Base-by-base conservation (phyloP, 2,888 invertebrate species). In the Heteromyza rotundicornis region DNA sequence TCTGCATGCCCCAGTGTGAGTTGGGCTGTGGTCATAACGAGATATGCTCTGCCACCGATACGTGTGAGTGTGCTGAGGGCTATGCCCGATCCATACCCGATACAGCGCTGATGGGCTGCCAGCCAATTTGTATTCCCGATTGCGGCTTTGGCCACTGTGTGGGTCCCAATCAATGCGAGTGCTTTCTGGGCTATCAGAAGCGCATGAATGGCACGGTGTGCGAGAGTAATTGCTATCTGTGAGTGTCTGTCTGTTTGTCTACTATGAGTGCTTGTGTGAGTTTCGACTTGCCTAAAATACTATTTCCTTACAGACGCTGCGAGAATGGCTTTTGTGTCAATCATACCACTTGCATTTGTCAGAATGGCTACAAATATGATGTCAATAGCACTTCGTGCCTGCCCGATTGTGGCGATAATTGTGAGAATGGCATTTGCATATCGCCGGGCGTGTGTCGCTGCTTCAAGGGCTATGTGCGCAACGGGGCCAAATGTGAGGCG, bases 21-120 rank as follows among this genome's bases (percentile, higher is more conserved):
- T 81, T 84, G 22, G 87, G 87, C 2, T 92, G 92, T 71, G 80
- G 87, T 50, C 75, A 72, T 62, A 79, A 78, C 60, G 81, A 79
- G 88, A 88, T 73, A 24, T 92, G 92, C 75, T 83, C 86, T 87
- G 90, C 79, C 79, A 84, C 65, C 1, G 85, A 86, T 60, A 81
- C 82, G 0, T 92, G 92, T 75, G 83, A 65, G 10, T 82, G 82
- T 27, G 71, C 67, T 35, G 72, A 76, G 55, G 81, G 80, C 20
- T 82, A 70, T 69, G 71, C 76, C 0, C 64, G 67, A 0, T 70
- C 76, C 0, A 54, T 68, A 19, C 57, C 63, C 2, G 68, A 67
- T 2, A 69, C 70, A 1, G 52, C 65, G 2, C 65, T 62, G 14
- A 63, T 79, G 52, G 79, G 75, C 0, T 81, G 82, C 54, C 77